Base-by-base conservation (phyloP, 2,797 vertebrate genomes). In the Esox lucius region DNA sequence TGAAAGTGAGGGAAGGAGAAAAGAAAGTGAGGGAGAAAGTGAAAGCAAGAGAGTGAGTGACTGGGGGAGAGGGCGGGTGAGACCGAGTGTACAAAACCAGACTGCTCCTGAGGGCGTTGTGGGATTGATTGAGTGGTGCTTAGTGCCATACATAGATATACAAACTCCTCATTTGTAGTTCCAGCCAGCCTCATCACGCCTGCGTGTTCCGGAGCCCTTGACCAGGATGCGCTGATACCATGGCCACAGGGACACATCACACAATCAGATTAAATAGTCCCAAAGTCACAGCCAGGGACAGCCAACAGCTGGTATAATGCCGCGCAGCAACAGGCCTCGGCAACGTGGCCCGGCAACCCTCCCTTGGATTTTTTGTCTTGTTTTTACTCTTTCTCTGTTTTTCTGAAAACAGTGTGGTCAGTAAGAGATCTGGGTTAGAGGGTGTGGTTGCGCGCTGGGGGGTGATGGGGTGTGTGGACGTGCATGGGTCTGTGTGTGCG, bases 131-230 rank as follows among this genome's bases (percentile, higher is more conserved):
- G 90, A 91, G 87, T 86, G 87, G 84, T 84, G 48, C 79, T 88
- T 73, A 26, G 86, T 83, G 85, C 87, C 88, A 86, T 82, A 87
- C 87, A 89, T 91, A 84, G 87, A 90, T 88, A 92, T 91, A 90
- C 90, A 91, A 91, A 90, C 88, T 84, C 87, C 85, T 92, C 91
- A 90, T 92, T 91, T 93, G 89, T 91, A 90, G 89, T 87, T 84
- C 81, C 86, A 83, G 83, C 87, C 85, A 82, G 87, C 68, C 77
- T 84, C 83, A 80, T 80, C 85, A 81, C 68, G 78, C 83, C 83
- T 79, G 80, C 84, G 81, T 84, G 88, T 85, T 73, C 76, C 71
- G 78, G 78, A 87, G 84, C 84, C 84, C 80, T 89, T 88, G 86
- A 85, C 87, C 79, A 72, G 84, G 75, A 80, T 81, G 19, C 70